Percentiles rank a stretch among this genome's conserved stretches.
Evolutionary conservation across 2,888 invertebrate species (phyloP).

Genomic region (Aproaerema taeniolella): DNA sequence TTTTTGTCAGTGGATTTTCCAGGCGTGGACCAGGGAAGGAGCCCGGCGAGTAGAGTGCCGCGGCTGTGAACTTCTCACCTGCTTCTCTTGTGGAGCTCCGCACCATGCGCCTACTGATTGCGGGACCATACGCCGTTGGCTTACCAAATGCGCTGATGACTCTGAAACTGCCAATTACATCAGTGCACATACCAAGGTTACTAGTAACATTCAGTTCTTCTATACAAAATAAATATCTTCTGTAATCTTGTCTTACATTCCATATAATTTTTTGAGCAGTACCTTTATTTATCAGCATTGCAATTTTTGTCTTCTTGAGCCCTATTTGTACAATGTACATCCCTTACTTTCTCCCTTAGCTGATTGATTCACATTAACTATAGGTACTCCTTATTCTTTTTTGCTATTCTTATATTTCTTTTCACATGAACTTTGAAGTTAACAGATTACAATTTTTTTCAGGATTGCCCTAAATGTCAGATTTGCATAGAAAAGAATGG

Average conservation of each 20-base stretch:
- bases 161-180: slow-evolving; percentile 99
- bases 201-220: no score
- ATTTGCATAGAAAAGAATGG: slow-evolving; percentile 99
- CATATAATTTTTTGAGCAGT: neutral
- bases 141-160: slow-evolving; percentile 99
- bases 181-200: slow-evolving; percentile 96
- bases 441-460: no score
- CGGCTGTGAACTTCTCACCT: slow-evolving; percentile 93
- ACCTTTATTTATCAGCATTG: slow-evolving; percentile 81
- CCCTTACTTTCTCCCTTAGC: no score
- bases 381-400: no score
- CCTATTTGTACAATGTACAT: no score
- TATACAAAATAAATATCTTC: no score
- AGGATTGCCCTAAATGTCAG: slow-evolving; percentile 98
- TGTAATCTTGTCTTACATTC: no score
- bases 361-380: no score
- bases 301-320: slow-evolving; percentile 98
- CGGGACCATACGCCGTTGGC: slow-evolving; percentile 95
- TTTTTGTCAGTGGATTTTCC: slow-evolving; percentile 82
- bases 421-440: no score
- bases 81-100: slow-evolving; percentile 96
- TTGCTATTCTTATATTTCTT: no score
- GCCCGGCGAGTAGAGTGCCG: slow-evolving; percentile 88
- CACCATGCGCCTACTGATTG: slow-evolving; percentile 99
- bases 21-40: slow-evolving; percentile 89